These are phyloP conservation scores for Propithecus perrieri DNA, from an alignment of 2,797 vertebrate species.

Conservation along the genomic window DNA sequence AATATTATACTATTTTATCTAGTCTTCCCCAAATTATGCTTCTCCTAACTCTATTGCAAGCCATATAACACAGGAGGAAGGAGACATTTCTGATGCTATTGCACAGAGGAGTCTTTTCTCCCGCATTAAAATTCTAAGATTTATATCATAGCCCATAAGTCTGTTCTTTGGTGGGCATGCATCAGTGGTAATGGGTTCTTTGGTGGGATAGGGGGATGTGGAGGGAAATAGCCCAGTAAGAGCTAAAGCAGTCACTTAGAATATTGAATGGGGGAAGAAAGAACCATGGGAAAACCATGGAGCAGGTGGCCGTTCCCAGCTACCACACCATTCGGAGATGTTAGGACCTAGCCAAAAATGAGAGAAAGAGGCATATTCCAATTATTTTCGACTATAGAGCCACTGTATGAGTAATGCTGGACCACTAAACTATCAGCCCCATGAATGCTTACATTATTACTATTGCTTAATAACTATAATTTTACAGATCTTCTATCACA, in stretches of 20 bases:
- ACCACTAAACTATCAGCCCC: neutral
- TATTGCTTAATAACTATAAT: neutral
- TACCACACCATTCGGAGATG: neutral
- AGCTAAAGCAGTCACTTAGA: neutral
- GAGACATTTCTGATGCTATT: neutral
- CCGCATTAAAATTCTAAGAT: neutral
- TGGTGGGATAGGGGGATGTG: neutral
- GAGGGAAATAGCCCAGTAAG: neutral
- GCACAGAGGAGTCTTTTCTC: neutral
- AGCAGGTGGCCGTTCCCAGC: neutral
- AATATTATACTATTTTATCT: constrained; percentile 12
- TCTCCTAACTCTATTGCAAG: neutral
- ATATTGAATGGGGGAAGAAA: neutral
- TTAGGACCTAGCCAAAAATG: neutral
- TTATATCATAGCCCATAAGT: neutral
- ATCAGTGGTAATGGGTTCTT: neutral
- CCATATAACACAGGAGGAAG: neutral
- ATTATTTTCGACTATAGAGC: neutral
- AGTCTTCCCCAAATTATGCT: neutral
- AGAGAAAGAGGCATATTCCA: neutral
- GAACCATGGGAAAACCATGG: neutral
- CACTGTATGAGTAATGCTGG: neutral
- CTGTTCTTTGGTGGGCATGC: neutral
- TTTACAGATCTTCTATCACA: neutral
- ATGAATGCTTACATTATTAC: neutral